A percentile compares a stretch with the other conserved stretches of the same genome.
phyloP scores from a whole-genome alignment of 2,113 vertebrate genomes.

The Actinemys pallida region DNA sequence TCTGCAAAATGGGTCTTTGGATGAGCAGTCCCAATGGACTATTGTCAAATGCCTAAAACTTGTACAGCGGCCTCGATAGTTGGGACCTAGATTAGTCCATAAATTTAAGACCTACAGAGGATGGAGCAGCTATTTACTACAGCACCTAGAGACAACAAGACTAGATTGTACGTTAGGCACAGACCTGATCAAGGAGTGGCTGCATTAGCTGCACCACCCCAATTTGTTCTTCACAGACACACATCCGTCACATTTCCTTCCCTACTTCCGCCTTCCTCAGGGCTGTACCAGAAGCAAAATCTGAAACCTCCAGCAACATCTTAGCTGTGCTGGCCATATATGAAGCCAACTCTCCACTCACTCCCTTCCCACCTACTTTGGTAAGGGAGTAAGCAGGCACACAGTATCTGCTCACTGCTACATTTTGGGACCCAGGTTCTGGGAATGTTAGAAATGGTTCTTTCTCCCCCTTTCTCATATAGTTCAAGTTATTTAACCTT shows the following conservation, averaged over 20 bases:
- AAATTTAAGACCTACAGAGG: fast-evolving
- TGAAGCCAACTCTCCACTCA: neutral
- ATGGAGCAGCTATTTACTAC: fast-evolving
- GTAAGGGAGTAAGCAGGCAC: neutral
- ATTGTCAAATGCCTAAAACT: neutral
- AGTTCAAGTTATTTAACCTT: neutral
- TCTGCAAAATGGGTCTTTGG: neutral
- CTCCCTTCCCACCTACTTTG: too few species aligned
- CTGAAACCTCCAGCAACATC: neutral
- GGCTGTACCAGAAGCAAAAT: neutral
- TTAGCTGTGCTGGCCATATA: neutral
- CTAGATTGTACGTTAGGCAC: fast-evolving
- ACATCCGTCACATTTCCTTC: fast-evolving
- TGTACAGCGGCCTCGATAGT: neutral
- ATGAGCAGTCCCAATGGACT: neutral
- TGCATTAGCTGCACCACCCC: fast-evolving
- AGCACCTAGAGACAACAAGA: neutral
- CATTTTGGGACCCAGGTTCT: too few species aligned
- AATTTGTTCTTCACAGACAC: fast-evolving
- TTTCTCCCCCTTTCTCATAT: too few species aligned
- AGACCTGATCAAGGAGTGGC: neutral
- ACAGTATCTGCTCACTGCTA: neutral
- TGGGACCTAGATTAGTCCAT: neutral
- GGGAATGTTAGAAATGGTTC: neutral
- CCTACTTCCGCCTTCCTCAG: neutral